A percentile compares a stretch with the other conserved stretches of the same genome.
These are phyloP conservation scores for Dipodomys merriami DNA, from an alignment of 2,113 vertebrate genomes.

Conservation along the genomic window DNA sequence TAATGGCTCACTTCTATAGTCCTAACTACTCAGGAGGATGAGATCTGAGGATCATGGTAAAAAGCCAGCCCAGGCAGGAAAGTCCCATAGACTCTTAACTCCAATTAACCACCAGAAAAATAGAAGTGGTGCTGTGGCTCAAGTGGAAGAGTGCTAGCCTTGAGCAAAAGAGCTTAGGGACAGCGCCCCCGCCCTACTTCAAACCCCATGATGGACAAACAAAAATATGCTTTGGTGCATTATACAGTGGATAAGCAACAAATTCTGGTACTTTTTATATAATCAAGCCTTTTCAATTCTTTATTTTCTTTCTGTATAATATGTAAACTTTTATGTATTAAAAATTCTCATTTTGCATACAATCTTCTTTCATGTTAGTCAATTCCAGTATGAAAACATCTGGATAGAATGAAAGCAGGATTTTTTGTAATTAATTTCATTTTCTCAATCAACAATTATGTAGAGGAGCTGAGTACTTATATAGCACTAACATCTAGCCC, in stretches of 20 bases:
- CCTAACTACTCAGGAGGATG: too few species aligned
- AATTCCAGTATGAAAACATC: neutral
- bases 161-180: too few species aligned
- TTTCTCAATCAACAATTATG: neutral
- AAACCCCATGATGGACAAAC: too few species aligned
- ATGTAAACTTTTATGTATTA: neutral
- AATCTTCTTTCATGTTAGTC: constrained; percentile 15
- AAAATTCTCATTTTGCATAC: neutral
- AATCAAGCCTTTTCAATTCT: neutral
- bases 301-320: neutral
- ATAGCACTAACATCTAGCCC: too few species aligned
- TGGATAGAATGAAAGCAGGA: neutral
- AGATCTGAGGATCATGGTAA: too few species aligned
- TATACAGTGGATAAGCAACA: neutral
- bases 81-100: too few species aligned
- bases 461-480: neutral
- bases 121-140: too few species aligned
- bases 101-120: too few species aligned
- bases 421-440: neutral
- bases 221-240: neutral
- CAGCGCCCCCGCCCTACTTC: too few species aligned
- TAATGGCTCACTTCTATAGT: too few species aligned
- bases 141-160: too few species aligned
- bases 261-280: neutral
- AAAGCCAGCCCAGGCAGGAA: too few species aligned